Base-by-base conservation (phyloP, 2,113 vertebrate species). In the Psittacara wagleri region DNA sequence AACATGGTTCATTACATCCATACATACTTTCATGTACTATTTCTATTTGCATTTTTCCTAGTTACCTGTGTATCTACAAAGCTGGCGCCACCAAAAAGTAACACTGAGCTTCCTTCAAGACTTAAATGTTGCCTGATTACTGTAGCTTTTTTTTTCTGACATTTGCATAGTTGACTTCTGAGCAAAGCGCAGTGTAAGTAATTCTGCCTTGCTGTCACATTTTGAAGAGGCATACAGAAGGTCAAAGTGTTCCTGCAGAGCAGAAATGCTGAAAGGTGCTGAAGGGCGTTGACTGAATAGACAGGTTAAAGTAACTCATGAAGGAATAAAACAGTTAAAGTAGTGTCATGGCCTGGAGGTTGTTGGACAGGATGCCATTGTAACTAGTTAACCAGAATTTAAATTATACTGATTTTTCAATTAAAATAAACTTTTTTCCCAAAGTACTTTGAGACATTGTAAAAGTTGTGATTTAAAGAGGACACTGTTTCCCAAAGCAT, bases 131-230 rank as follows among this genome's bases (percentile, higher is more conserved):
- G 3, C 12, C 35, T 61, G 61, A 81, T 68, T 85, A 51, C 35
- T 49, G 31, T 70, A 74, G 72, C 29, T 81, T 8, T 74, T 59
- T 19, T 86, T 88, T 88, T 76, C 48, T 94, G 83, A 66, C 20
- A 22, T 13, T 27, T 57, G 35, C 44, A 10, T 39, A 41, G 20
- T 25, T 69, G 72, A 90, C 62, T 83, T 93, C 49, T 73, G 27
- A 81, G 64, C 28, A 95, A 70, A 90, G 52, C 22, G 51, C 20
- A 64, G 16, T 54, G 54, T 88, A 78, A 85, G 59, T 88, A 91
- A 94, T 94, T 92, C 63, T 92, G 72, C 51, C 76, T 93, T 54
- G 33, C 61, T 93, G 57, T 94, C 62, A 69, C n/a, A 79, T 83
- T 90, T 80, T 90, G 80, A 83, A 93, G 92, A 81, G 66, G 15